Base-by-base conservation (phyloP, 2,888 invertebrate species). In the Erannis defoliaria region DNA sequence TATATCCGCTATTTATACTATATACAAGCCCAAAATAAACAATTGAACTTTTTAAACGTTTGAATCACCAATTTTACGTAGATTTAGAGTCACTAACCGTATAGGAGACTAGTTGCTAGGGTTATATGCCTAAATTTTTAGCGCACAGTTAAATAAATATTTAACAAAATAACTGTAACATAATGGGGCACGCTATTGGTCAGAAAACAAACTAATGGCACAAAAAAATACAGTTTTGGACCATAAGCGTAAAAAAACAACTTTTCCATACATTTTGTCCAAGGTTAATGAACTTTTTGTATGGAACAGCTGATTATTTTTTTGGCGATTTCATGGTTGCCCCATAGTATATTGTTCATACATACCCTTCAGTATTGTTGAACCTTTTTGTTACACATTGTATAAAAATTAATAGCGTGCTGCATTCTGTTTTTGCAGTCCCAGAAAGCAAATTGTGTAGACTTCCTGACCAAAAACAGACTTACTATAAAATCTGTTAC, bases 81-180 rank as follows among this genome's bases (percentile, higher is more conserved):
- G 75, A 37, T 62, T 61, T 73, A 71, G 74, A 42, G 63, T 71
- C 76, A 77, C 74, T 46, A 65, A 67, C 54, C 58, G 63, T 51
- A 67, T 69, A 68, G 74, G 67, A 59, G 71, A 64, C 73, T 81
- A 80, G 77, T 71, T 68, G 70, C 72, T 74, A 71, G 66, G 57
- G 63, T 74, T 66, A 67, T 50, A 58, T 23, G 61, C 61, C 55
- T 70, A 75, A 75, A 26, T 14, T 73, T 71, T 73, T 81, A 81
- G 79, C 78, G 82, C 82, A 84, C 83, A 82, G 62, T 80, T 72
- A 71, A 65, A 35, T 66, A 65, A 62, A 64, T 35, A 45, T 18
- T 1, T 37, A 12, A 31, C 59, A 29, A 42, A 48, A 31, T 48
- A 35, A 33, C 31, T 21, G 33, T 6, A 16, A 10, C 26, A 14